Evolutionary conservation across 2,888 invertebrate species (phyloP), one percentile per base, ranked within the genome.

Genomic region (Craniophora ligustri): DNA sequence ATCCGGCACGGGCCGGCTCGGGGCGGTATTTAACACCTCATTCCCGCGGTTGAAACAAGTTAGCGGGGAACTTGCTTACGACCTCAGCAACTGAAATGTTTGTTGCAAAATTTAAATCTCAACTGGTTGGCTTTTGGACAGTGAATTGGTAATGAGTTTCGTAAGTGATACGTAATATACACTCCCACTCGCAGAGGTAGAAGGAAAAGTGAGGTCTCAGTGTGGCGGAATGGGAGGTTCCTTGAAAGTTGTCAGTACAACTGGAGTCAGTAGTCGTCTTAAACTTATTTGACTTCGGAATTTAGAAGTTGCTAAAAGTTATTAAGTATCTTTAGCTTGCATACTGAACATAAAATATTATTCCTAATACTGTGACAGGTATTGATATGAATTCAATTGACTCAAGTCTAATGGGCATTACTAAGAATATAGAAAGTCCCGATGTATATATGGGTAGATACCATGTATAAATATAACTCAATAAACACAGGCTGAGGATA

Each of bases 1-100:
- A 75, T 66, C 79, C 78, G 76, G 75, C 49, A 55, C 75, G 67
- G 72, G 69, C 78, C 74, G 70, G 81, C 80, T 77, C 78, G 68
- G 67, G 78, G 80, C 82, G 72, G 80, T 79, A 79, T 84, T 87
- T 86, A 86, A 82, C 86, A 84, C 86, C 82, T 84, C 84, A 79
- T 85, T 84, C 77, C 76, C 65, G 78, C 76, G 82, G 84, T 81
- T 72, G 69, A 63, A 67, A 71, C 74, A 74, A 75, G 80, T 81
- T 75, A 71, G 41, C 61, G 53, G 35, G 67, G 41, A 18, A 69
- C 57, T 66, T 73, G 68, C 65, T 68, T 64, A 66, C 73, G 61
- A 57, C 42, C 66, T 60, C 39, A 36, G 26, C 42, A 48, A 66
- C 60, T 61, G 54, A 61, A 63, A 59, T 67, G 65, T 71, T 71